Evolutionary conservation across 2,113 vertebrate genomes (phyloP), one percentile per base, ranked within the genome.

Genomic region (Bambusicola thoracicus): DNA sequence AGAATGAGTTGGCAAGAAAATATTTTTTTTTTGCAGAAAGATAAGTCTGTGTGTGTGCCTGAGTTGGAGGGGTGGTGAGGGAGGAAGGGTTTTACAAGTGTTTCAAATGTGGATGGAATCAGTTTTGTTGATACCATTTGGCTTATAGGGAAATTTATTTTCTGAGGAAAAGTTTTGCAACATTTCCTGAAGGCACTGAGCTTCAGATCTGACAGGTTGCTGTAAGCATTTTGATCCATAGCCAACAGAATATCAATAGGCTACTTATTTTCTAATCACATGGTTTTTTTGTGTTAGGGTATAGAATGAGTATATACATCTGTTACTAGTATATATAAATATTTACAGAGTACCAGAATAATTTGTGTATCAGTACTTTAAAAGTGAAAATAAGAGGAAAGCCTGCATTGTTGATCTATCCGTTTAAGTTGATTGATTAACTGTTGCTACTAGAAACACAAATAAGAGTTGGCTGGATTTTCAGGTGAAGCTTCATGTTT

Each of bases 401-500:
- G 27, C 70, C 63, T 36, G 7, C 6, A 3, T 10, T 65, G 16
- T 56, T 30, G 21, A 44, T 75, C 61, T 0, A 3, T 63, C 12
- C 29, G 4, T 89, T 51, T 63, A 55, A 58, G 18, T 56, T 84
- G 0, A 0, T 51, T 63, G 62, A 43, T 94, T 21, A 49, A 55
- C 63, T 76, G 5, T 49, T 89, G 34, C 70, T 5, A 20, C 10
- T 53, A 69, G 67, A 56, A 92, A 10, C 17, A 29, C 6, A n/a
- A 18, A 53, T 85, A 14, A 44, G 36, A 80, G 8, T n/a, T 62
- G 46, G 24, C n/a, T 79, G 46, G 9, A 8, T 93, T 65, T 70
- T 30, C 30, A 40, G 58, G 38, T 0, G 0, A 87, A 65, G 29
- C 29, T 70, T 78, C 4, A 2, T 49, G 12, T 46, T 40, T 55